Percentiles rank a stretch among this genome's conserved stretches.
phyloP scores from a whole-genome alignment of 2,888 invertebrate species.

The Drepanosiphum platanoidis region DNA sequence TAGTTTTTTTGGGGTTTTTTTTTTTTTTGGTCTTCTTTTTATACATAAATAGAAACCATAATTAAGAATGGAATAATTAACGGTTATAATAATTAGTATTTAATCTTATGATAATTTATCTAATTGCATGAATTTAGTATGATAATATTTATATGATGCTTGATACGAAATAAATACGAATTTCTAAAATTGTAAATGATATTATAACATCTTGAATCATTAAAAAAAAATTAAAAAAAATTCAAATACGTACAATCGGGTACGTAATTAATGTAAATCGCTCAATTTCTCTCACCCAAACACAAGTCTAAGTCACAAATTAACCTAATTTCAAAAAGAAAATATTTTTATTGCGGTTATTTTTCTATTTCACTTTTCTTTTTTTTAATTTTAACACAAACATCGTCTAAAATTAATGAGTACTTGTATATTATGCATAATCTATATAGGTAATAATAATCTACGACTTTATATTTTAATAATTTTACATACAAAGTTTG shows the following conservation, averaged over 20 bases:
- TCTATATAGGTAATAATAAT: too few species aligned
- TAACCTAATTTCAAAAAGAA: not conserved
- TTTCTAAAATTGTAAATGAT: not conserved
- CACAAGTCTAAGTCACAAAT: not conserved
- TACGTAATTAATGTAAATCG: not conserved
- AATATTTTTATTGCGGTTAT: not conserved
- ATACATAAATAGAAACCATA: not conserved
- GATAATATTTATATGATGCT: not conserved
- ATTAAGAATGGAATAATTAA: conserved; percentile 24
- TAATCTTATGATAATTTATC: conserved; percentile 32
- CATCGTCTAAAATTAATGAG: too few species aligned
- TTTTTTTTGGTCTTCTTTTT: conserved; percentile 4
- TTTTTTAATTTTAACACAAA: not conserved
- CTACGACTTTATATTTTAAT: too few species aligned
- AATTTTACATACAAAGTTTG: too few species aligned
- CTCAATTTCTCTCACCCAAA: not conserved
- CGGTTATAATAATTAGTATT: not conserved
- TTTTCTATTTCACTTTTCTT: not conserved
- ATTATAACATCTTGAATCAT: not conserved
- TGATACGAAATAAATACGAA: not conserved
- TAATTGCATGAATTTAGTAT: not conserved
- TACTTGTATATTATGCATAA: too few species aligned
- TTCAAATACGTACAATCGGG: not conserved
- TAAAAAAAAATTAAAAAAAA: not conserved
- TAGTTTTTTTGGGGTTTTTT: not conserved